Percentiles rank a stretch among this genome's conserved stretches.
Conservation (phyloP, 1,140 invertebrate species). For the Triops longicaudatus region DNA sequence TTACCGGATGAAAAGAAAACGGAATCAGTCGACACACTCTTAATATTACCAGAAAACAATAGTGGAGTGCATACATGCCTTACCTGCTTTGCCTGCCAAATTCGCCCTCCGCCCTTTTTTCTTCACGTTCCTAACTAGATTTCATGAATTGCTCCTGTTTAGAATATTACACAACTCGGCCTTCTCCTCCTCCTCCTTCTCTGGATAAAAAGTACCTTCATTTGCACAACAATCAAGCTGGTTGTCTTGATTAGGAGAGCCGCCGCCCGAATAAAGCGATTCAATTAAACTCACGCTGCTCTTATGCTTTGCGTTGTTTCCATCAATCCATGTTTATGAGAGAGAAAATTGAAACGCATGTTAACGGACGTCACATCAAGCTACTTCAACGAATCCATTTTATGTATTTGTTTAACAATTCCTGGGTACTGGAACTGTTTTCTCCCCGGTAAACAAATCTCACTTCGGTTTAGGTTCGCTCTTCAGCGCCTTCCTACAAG, state of each 20-base stretch:
- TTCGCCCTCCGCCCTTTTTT: no score
- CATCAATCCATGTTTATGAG: background rate
- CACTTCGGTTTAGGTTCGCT: no score
- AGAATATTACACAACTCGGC: background rate
- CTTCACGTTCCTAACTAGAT: background rate
- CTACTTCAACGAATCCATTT: background rate
- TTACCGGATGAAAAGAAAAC: no score
- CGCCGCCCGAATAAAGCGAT: conserved; percentile 5
- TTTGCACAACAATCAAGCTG: background rate
- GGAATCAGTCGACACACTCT: no score
- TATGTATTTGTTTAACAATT: background rate
- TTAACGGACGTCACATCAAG: background rate
- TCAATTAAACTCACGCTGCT: conserved; percentile 15
- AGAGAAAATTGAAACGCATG: background rate
- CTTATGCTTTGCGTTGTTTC: background rate
- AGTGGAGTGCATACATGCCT: no score
- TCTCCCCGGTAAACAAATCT: no score
- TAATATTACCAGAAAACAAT: no score
- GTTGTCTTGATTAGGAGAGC: background rate
- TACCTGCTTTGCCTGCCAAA: no score
- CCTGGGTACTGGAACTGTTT: no score
- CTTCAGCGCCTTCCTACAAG: background rate
- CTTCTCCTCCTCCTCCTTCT: no score
- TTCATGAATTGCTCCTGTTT: background rate
- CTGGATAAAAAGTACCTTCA: background rate